Evolutionary conservation across 1,140 invertebrate genomes (phyloP), one percentile per base, ranked within the genome.

Genomic region (Gonioctena quinquepunctata): DNA sequence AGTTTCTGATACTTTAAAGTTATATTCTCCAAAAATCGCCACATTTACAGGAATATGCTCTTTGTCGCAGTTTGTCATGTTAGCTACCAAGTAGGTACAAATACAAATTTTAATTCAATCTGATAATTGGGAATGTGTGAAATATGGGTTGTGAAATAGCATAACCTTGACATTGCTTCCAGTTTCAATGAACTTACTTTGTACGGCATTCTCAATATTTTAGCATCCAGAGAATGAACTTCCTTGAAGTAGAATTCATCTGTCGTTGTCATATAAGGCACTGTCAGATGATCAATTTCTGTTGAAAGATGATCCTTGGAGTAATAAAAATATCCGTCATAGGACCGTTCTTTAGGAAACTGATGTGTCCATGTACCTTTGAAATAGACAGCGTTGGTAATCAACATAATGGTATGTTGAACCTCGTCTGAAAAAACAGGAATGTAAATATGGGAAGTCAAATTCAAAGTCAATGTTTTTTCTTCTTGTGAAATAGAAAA

Each of bases 381-480:
- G 83, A 96, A 96, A 83, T 90, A 95, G 26, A 96, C 83, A 0
- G 92, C 90, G 80, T 94, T 96, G 13, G 92, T 84, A n/a, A 95
- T 81, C 19, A 95, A 57, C 77, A 95, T 85, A 1, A 90, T 82
- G 19, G 87, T 86, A 48, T 88, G 85, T 18, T 84, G 73, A 11
- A 89, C 63, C 54, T 88, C 87, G 64, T 88, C 90, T 87, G 77
- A 48, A 80, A 79, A 74, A 67, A 57, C 16, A 56, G 18, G 3
- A 13, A 42, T n/a, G n/a, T 42, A 3, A 42, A n/a, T 3, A 42
- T 42, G n/a, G 3, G 33, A 42, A 8, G 5, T 13, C n/a, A 16
- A 61, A 65, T 64, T 11, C 5, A 25, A 26, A 60, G 18, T n/a
- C 16, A 27, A 25, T 7, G 18, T 5, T 3, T 16, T 57, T 57